Percentiles rank a stretch among this genome's conserved stretches.
phyloP scores from a whole-genome alignment of 2,113 vertebrate species.

The Labrus mixtus region DNA sequence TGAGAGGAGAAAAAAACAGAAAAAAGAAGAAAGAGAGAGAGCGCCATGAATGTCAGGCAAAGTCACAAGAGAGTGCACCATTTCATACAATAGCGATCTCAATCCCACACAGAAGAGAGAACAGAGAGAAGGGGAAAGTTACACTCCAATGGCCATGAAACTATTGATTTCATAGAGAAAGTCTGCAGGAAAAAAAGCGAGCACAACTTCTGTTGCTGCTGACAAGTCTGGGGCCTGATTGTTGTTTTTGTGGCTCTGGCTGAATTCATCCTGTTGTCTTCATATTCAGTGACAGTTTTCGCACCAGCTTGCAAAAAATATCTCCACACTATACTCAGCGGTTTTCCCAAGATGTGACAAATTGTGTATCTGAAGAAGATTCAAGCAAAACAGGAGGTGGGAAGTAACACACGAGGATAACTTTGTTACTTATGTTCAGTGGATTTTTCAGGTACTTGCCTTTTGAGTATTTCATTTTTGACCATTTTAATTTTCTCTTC shows the following conservation, averaged over 20 bases:
- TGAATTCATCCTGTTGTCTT: slow-evolving; percentile 66
- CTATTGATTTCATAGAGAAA: slow-evolving; percentile 75
- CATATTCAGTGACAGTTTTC: slow-evolving; percentile 61
- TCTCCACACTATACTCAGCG: slow-evolving; percentile 37
- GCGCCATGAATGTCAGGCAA: slow-evolving; percentile 56
- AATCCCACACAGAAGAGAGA: slow-evolving; percentile 54
- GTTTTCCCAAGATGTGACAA: slow-evolving; percentile 34
- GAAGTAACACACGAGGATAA: neutral
- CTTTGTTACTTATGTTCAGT: too few species aligned
- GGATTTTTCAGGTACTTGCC: too few species aligned
- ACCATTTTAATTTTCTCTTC: neutral
- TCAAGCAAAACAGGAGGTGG: neutral
- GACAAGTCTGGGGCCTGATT: slow-evolving; percentile 60
- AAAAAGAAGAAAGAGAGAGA: neutral
- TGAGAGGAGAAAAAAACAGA: slow-evolving; percentile 12
- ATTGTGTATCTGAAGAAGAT: neutral
- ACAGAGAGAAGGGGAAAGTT: slow-evolving; percentile 49
- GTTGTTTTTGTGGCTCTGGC: slow-evolving; percentile 54
- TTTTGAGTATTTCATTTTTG: neutral
- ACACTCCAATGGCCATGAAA: slow-evolving; percentile 74
- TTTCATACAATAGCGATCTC: slow-evolving; percentile 65
- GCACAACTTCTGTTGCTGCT: slow-evolving; percentile 42
- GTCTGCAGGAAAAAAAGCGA: slow-evolving; percentile 56
- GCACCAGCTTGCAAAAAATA: slow-evolving; percentile 46
- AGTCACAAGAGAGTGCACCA: slow-evolving; percentile 66